Evolutionary conservation across 2,888 invertebrate genomes (phyloP), one percentile per base, ranked within the genome.

Genomic region (Pristionchus arcanus): DNA sequence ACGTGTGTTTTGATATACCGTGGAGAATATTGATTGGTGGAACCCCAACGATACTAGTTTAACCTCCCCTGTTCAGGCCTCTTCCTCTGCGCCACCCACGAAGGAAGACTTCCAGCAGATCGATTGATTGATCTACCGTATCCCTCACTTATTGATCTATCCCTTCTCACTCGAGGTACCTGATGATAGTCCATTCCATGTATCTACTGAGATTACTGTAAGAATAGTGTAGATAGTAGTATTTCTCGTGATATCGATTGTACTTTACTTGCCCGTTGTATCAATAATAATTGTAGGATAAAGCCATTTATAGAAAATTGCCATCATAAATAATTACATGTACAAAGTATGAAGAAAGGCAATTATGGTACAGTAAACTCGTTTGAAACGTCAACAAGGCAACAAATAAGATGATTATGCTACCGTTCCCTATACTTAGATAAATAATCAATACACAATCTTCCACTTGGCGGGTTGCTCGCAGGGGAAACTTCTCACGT

Each of bases 381-480:
- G 31, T 71, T 59, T 34, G 37, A 86, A 55, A 28, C 31, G 25
- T 34, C 34, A 42, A 71, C 9, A 21, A 53, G 42, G 42, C 42
- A 71, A 74, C 7, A 21, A 1, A 90, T 2, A 21, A 13, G 16
- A 16, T 37, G n/a, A 53, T 81, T 81, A 81, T 81, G 81, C 81
- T 49, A 49, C 49, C 25, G 49, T 49, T 25, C 81, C 81, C 81
- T 49, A 34, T 4, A 53, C n/a, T 11, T 81, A 42, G 81, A 53
- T n/a, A 74, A 74, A 66, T 15, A 25, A 95, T 95, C 89, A 90
- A 90, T 93, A 90, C 15, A 90, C 89, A 84, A 95, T 95, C 49
- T 91, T 94, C 98, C 98, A 98, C 92, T 96, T 96, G 0, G 97
- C 96, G 77, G 97, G 97, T 93, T 96, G 97, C 92, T 97, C 96